Evolutionary conservation across 2,888 invertebrate species (phyloP), one percentile per base, ranked within the genome.

Genomic region (Dryobotodes eremita): DNA sequence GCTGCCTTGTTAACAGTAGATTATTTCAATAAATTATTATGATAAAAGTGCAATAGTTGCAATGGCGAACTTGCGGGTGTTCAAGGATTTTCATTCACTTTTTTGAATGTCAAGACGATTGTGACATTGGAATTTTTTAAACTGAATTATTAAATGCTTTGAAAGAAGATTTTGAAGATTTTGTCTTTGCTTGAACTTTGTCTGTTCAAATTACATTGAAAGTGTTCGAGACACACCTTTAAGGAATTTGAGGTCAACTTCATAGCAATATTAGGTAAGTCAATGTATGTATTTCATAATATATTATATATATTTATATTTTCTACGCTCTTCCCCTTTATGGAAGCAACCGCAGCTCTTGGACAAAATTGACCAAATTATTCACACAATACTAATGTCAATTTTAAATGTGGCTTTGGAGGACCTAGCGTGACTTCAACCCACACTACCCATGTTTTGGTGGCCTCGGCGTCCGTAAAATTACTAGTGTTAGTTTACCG

Each of bases 61-160:
- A 55, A 53, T 72, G 75, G 62, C 48, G 57, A 71, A 62, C 42
- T 75, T 75, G 76, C 13, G 69, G 53, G 69, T 64, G 31, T 68
- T 78, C 77, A 86, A 88, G 86, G 86, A 72, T 85, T 50, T 55
- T 88, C 76, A 78, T 80, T 85, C 86, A 83, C 86, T 85, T 88
- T 76, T 62, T 76, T 78, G 64, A 87, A 85, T 85, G 76, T 50
- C 73, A 82, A 36, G 17, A 48, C 36, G 53, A 55, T 87, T 85
- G 71, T 48, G 68, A 74, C 71, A 81, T 87, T 62, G 36, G 66
- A 26, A 71, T 72, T 57, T 84, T 61, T 64, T 74, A 5, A 31
- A 66, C 64, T 61, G 59, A 78, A 74, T 71, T 75, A 62, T 50
- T 61, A 42, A 70, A 71, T 55, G 48, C 55, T 55, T 61, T 57